A percentile compares a stretch with the other conserved stretches of the same genome.
These are phyloP conservation scores for Trisateles emortualis DNA, from an alignment of 2,888 invertebrate species.

Conservation along the genomic window DNA sequence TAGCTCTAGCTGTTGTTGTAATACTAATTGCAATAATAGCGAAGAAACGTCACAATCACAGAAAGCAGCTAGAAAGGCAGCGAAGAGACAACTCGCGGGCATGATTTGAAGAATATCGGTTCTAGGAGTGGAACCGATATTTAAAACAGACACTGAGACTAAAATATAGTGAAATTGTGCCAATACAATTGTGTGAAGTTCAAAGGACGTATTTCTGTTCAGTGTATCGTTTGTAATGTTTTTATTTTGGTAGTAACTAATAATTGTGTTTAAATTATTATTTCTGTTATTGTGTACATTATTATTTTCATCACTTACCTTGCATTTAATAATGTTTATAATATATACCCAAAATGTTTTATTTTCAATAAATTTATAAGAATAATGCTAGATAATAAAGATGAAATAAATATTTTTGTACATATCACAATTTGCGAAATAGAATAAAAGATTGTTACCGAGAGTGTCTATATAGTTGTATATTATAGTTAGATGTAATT, in stretches of 20 bases:
- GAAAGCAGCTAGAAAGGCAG: conserved; percentile 80
- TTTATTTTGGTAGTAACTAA: conserved; percentile 38
- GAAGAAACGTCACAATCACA: conserved; percentile 81
- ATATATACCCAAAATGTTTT: conserved; percentile 32
- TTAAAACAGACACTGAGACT: conserved; percentile 50
- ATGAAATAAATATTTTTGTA: conserved; percentile 83
- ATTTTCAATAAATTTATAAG: conserved; percentile 41
- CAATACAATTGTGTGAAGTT: conserved; percentile 62
- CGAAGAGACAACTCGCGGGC: conserved; percentile 77
- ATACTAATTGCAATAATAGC: conserved; percentile 79
- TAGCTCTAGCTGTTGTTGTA: conserved; percentile 73
- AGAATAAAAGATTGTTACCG: conserved; percentile 77
- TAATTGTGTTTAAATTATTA: conserved; percentile 43
- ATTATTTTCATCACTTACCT: conserved; percentile 52
- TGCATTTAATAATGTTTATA: conserved; percentile 48
- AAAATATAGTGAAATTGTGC: conserved; percentile 71
- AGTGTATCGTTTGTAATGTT: conserved; percentile 45
- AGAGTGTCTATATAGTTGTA: conserved; percentile 76
- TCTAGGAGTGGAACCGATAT: conserved; percentile 76
- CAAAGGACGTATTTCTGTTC: conserved; percentile 47
- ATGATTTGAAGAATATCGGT: conserved; percentile 86
- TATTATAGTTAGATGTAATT: conserved; percentile 80
- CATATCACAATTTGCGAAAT: conserved; percentile 83
- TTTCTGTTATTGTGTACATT: conserved; percentile 47
- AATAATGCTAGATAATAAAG: conserved; percentile 68